These are phyloP conservation scores for Tenodera sinensis DNA, from an alignment of 2,888 invertebrate genomes.

Conservation along the genomic window DNA sequence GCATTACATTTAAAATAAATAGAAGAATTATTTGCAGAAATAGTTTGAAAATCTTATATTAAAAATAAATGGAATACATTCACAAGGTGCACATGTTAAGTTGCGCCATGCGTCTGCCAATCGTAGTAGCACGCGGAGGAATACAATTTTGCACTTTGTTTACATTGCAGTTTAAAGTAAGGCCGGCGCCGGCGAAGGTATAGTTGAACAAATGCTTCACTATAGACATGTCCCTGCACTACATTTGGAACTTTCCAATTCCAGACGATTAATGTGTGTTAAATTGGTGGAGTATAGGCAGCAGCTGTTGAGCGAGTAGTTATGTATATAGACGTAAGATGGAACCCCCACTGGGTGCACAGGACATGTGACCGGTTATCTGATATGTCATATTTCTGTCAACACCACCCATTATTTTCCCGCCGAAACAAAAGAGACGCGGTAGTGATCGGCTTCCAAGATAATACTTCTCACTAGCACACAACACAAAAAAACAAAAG, in stretches of 20 bases:
- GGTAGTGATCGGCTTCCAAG: background rate
- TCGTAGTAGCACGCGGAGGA: no score
- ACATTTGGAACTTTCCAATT: background rate
- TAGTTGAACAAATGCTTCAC: no score
- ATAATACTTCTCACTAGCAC: background rate
- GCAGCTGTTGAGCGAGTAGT: background rate
- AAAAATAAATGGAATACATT: no score
- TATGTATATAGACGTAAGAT: background rate
- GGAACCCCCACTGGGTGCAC: background rate
- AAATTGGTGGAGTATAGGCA: background rate
- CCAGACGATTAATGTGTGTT: background rate
- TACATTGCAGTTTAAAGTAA: no score
- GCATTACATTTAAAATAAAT: no score
- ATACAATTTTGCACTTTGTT: no score
- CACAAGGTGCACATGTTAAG: no score
- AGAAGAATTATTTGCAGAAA: no score
- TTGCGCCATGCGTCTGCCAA: no score
- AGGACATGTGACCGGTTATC: background rate
- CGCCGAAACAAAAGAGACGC: background rate
- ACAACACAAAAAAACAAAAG: background rate
- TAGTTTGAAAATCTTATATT: no score
- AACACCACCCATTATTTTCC: background rate
- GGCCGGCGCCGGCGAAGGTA: no score
- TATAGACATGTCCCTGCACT: no score
- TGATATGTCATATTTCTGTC: conserved; percentile 7